Evolutionary conservation across 2,888 invertebrate species (phyloP), one percentile per base, ranked within the genome.

Genomic region (Cosmia trapezina): DNA sequence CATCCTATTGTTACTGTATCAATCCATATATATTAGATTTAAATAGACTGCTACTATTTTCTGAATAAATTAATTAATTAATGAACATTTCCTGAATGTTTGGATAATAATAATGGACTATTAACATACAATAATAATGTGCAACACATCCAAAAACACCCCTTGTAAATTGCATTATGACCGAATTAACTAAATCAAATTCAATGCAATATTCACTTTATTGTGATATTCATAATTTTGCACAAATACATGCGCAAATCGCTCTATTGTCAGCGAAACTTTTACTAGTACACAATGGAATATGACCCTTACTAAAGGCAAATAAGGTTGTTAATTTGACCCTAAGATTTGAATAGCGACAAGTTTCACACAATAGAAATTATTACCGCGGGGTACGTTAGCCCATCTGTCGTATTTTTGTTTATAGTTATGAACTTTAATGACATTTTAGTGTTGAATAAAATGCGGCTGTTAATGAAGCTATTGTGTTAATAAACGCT

Each of bases 321-420:
- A 0, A 63, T 53, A 73, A 72, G 51, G 64, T 54, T 41, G 6
- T 51, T 51, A 60, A 62, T 81, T 83, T 78, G 73, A 84, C 78
- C 79, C 84, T 59, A 71, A 64, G 47, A 73, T 71, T 75, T 85
- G 80, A 86, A 84, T 83, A 83, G 84, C 82, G 81, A 75, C 83
- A 85, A 87, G 86, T 88, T 86, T 86, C 83, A 85, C 86, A 91
- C 90, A 91, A 93, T 88, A 87, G 87, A 88, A 89, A 88, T 49
- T 88, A 89, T 88, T 85, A 86, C 54, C 85, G 61, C 86, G 86
- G 90, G 89, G 92, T 91, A 90, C 83, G 87, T 88, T 87, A 86
- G 86, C 86, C 93, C 94, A 94, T 94, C 94, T 94, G 94, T 91
- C 92, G 89, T 85, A 83, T 88, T 87, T 88, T 86, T 89, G 88